phyloP scores from a whole-genome alignment of 2,797 vertebrate species.

The Takifugu rubripes region DNA sequence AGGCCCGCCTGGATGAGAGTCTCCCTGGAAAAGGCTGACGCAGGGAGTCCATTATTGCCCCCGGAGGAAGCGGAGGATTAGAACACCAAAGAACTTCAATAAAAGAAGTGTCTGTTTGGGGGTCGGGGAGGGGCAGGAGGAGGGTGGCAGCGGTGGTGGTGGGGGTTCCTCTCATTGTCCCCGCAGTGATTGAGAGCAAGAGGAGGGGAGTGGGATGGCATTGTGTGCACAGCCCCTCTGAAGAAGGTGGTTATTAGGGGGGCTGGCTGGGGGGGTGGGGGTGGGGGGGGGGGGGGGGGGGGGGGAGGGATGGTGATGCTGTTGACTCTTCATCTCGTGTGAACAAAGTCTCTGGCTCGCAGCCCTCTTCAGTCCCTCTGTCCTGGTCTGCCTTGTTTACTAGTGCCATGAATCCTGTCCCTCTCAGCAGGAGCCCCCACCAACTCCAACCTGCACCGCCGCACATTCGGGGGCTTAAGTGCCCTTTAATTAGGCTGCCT shows the following conservation, averaged over 20 bases:
- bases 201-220: constrained; percentile 75
- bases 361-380: constrained; percentile 67
- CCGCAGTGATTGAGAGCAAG: constrained; percentile 78
- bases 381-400: constrained; percentile 75
- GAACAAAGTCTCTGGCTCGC: constrained; percentile 80
- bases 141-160: constrained; percentile 43
- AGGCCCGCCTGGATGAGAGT: constrained; percentile 68
- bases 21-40: constrained; percentile 81
- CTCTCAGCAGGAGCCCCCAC: constrained; percentile 63
- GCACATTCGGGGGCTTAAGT: constrained; percentile 81
- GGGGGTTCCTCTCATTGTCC: constrained; percentile 71
- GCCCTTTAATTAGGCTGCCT: constrained; percentile 83
- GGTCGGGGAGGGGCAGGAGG: constrained; percentile 62
- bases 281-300: constrained; percentile 70
- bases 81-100: constrained; percentile 86
- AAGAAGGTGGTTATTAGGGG: constrained; percentile 82
- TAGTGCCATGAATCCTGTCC: constrained; percentile 76
- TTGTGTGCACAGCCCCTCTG: constrained; percentile 77
- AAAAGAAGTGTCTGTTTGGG: constrained; percentile 85
- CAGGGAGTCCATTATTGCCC: constrained; percentile 82
- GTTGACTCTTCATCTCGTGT: constrained; percentile 86
- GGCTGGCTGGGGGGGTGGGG: constrained; percentile 70
- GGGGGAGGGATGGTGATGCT: constrained; percentile 71
- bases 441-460: constrained; percentile 72
- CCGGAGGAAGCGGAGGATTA: constrained; percentile 86